phyloP scores from a whole-genome alignment of 2,888 invertebrate genomes.

The Morinoia aosen region DNA sequence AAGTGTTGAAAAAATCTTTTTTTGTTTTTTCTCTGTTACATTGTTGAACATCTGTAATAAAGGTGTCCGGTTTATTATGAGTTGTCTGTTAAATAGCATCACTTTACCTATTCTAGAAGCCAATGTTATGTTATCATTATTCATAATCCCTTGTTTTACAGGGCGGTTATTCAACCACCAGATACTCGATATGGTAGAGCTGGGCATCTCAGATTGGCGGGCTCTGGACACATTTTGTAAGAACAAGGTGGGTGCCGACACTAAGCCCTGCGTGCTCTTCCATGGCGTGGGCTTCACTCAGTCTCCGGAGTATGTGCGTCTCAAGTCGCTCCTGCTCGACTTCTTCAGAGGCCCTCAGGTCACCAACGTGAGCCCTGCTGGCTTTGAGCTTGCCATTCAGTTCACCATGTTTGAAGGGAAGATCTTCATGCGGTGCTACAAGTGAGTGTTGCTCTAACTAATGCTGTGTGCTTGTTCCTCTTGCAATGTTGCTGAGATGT shows the following conservation, averaged over 20 bases:
- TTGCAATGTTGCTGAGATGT: not conserved
- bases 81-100: too few species aligned
- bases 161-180: constrained; percentile 88
- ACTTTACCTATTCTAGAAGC: not conserved
- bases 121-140: not conserved
- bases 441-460: constrained; percentile 70
- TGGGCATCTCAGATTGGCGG: constrained; percentile 88
- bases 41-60: too few species aligned
- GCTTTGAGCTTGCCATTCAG: constrained; percentile 92
- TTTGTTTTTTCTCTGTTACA: too few species aligned
- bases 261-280: constrained; percentile 81
- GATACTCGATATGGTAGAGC: constrained; percentile 95
- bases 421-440: constrained; percentile 83
- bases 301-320: constrained; percentile 73
- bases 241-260: constrained; percentile 82
- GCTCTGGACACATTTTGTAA: constrained; percentile 84
- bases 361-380: constrained; percentile 87
- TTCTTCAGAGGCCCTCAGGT: constrained; percentile 88
- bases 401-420: constrained; percentile 85
- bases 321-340: constrained; percentile 91
- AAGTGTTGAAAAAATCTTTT: too few species aligned
- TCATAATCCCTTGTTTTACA: constrained; percentile 1
- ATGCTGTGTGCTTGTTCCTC: not conserved
- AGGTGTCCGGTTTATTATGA: too few species aligned
- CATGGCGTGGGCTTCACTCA: constrained; percentile 86